Evolutionary conservation across 2,113 vertebrate species (phyloP).

Genomic region (Nesogale talazaci): DNA sequence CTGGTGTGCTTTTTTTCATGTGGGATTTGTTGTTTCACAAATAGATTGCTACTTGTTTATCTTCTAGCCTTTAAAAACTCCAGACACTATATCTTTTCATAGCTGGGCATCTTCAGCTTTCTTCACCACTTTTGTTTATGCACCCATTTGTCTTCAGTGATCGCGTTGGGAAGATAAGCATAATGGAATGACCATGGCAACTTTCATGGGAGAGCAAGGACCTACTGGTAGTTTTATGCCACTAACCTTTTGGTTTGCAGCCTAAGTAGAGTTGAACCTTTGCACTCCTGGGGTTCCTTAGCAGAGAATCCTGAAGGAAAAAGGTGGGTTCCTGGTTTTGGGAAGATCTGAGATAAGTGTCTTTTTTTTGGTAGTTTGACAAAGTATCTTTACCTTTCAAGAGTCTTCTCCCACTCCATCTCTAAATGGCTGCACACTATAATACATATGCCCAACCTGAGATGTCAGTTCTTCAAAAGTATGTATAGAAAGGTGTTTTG

Average conservation of each 20-base stretch:
- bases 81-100: no score
- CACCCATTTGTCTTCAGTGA: no score
- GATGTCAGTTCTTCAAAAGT: background rate
- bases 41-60: no score
- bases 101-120: no score
- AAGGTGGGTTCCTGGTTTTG: background rate
- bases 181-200: background rate
- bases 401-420: background rate
- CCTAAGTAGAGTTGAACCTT: background rate
- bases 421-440: constrained; percentile 10
- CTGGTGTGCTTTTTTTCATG: no score
- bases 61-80: no score
- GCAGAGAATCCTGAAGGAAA: background rate
- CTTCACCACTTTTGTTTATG: no score
- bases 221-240: background rate
- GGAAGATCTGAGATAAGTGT: background rate
- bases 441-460: background rate
- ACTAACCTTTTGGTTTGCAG: background rate
- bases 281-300: background rate
- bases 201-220: background rate
- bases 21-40: no score
- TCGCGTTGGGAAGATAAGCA: no score
- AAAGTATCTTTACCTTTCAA: constrained; percentile 29
- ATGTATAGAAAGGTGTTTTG: constrained; percentile 40
- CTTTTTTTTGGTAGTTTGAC: background rate